phyloP scores from a whole-genome alignment of 2,797 vertebrate genomes.

The Parauchenoglanis ngamensis region DNA sequence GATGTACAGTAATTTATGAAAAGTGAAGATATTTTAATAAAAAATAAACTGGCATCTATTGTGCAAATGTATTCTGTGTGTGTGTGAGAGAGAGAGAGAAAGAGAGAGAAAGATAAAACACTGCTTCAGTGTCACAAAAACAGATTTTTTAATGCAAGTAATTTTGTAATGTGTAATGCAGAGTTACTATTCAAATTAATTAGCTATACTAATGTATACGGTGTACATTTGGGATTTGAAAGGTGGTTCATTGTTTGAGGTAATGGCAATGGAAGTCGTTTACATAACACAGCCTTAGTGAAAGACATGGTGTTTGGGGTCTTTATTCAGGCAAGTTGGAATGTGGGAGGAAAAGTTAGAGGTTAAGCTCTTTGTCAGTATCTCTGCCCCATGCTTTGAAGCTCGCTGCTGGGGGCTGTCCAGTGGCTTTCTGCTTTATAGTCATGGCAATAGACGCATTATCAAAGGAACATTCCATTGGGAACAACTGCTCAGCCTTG shows the following conservation, averaged over 20 bases:
- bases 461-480: conserved; percentile 43
- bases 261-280: neutral
- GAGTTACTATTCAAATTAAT: neutral
- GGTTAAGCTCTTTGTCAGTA: conserved; percentile 71
- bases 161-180: neutral
- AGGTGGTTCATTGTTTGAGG: neutral
- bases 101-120: too few species aligned
- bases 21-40: conserved; percentile 79
- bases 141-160: neutral
- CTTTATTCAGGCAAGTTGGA: conserved; percentile 54
- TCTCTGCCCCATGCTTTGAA: conserved; percentile 69
- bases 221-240: neutral
- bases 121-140: too few species aligned
- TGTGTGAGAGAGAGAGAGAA: too few species aligned
- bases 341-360: conserved; percentile 70
- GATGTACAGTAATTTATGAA: conserved; percentile 70
- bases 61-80: neutral
- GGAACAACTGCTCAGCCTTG: conserved; percentile 32
- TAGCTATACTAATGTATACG: neutral
- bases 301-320: conserved; percentile 30
- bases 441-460: conserved; percentile 37
- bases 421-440: conserved; percentile 36
- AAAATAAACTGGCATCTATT: conserved; percentile 56
- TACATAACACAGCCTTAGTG: conserved; percentile 1
- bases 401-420: conserved; percentile 35